phyloP scores from a whole-genome alignment of 2,888 invertebrate genomes.

The Drosophila picticornis region DNA sequence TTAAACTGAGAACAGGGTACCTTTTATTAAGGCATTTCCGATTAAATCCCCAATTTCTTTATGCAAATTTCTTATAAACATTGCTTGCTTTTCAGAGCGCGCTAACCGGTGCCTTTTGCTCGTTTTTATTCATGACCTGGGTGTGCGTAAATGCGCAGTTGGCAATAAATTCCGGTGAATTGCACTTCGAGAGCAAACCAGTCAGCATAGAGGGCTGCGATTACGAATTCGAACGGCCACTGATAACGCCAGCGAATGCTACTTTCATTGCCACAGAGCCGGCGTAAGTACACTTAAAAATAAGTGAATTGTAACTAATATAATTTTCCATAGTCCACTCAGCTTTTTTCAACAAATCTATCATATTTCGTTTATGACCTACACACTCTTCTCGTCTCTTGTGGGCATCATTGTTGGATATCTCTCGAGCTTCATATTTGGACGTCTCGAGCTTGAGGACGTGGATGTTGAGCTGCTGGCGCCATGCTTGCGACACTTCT shows the following conservation, averaged over 20 bases:
- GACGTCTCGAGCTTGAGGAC: slow-evolving; percentile 86
- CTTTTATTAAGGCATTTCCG: neutral
- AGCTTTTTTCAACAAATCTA: slow-evolving; percentile 82
- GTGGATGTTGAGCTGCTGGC: slow-evolving; percentile 88
- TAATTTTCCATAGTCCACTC: slow-evolving; percentile 34
- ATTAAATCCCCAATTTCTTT: neutral
- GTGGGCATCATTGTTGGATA: slow-evolving; percentile 87
- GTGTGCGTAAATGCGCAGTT: slow-evolving; percentile 89
- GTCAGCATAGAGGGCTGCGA: slow-evolving; percentile 86
- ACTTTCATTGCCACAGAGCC: slow-evolving; percentile 34
- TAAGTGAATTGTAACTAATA: neutral
- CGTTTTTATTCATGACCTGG: slow-evolving; percentile 89
- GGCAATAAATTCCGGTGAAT: slow-evolving; percentile 88
- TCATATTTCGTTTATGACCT: slow-evolving; percentile 90
- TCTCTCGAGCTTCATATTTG: slow-evolving; percentile 87
- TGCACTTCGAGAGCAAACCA: slow-evolving; percentile 87
- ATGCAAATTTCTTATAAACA: slow-evolving; percentile 12
- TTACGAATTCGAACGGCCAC: slow-evolving; percentile 86
- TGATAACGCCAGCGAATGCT: slow-evolving; percentile 49
- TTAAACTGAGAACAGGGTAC: neutral
- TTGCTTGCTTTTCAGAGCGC: slow-evolving; percentile 87
- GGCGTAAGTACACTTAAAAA: slow-evolving; percentile 25
- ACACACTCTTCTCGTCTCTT: slow-evolving; percentile 88
- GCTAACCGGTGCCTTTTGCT: slow-evolving; percentile 88
- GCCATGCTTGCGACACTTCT: slow-evolving; percentile 87